A percentile compares a stretch with the other conserved stretches of the same genome.
phyloP scores from a whole-genome alignment of 2,888 invertebrate genomes.

The Halocaridina rubra region DNA sequence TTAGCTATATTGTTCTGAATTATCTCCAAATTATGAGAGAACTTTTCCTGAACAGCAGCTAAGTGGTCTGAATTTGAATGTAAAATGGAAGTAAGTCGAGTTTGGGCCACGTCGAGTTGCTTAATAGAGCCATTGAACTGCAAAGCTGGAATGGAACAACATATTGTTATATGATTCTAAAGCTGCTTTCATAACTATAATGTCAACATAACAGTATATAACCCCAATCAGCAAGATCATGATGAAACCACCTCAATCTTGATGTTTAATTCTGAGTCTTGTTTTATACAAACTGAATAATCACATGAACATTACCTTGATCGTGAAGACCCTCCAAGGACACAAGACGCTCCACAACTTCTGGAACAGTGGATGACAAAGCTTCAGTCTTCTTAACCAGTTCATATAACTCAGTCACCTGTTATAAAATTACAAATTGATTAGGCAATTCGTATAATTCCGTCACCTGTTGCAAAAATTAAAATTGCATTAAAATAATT shows the following conservation, averaged over 20 bases:
- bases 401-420: constrained; percentile 81
- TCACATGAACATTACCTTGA: constrained; percentile 76
- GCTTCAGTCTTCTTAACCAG: constrained; percentile 87
- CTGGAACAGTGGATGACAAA: constrained; percentile 81
- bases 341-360: constrained; percentile 85
- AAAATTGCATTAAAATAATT: not conserved
- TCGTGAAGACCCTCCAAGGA: constrained; percentile 88
- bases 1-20: constrained; percentile 81
- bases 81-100: constrained; percentile 77
- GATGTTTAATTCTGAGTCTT: too few relatives aligned
- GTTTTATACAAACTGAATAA: not conserved
- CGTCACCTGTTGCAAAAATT: too few relatives aligned
- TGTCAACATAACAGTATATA: not conserved
- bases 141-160: constrained; percentile 75
- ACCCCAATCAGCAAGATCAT: too few relatives aligned
- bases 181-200: not conserved
- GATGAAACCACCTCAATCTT: too few relatives aligned
- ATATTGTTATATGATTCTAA: not conserved
- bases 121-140: constrained; percentile 87
- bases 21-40: constrained; percentile 82
- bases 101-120: constrained; percentile 82
- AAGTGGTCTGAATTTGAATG: constrained; percentile 83
- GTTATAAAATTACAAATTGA: too few relatives aligned
- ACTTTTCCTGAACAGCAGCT: constrained; percentile 83
- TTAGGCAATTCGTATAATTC: too few relatives aligned